Evolutionary conservation across 2,113 vertebrate species (phyloP).

Genomic region (Emydura subglobosa): DNA sequence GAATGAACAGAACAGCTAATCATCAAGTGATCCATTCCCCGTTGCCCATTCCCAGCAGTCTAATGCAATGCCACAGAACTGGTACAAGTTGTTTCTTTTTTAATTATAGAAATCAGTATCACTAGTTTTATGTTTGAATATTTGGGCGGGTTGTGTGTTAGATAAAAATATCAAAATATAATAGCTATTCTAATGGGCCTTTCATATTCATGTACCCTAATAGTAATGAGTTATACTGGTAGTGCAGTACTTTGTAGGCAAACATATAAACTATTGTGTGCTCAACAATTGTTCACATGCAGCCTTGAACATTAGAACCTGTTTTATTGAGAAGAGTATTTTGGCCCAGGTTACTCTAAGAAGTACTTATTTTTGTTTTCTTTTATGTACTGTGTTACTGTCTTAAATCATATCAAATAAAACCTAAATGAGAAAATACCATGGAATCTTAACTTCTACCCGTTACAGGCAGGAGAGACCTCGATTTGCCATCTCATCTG

Average conservation of each 20-base stretch:
- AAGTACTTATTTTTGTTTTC: background rate
- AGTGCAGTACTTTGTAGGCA: fast-evolving
- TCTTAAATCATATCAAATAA: background rate
- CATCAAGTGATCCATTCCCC: too few species aligned
- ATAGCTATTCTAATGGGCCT: background rate
- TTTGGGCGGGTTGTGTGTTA: background rate
- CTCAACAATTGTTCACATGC: fast-evolving
- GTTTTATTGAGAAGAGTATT: background rate
- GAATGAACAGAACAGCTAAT: too few species aligned
- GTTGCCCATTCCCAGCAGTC: too few species aligned
- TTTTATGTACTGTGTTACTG: background rate
- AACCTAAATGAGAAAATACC: background rate
- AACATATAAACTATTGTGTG: background rate
- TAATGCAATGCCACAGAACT: background rate
- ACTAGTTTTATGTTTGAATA: background rate
- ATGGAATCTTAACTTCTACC: background rate
- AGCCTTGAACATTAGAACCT: fast-evolving
- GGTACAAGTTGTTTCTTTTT: background rate
- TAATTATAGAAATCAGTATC: background rate
- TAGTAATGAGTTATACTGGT: background rate
- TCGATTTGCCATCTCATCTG: background rate
- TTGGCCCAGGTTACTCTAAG: background rate
- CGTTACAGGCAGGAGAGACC: background rate
- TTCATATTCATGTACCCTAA: background rate
- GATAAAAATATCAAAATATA: background rate